Evolutionary conservation across 2,113 vertebrate species (phyloP), one percentile per base, ranked within the genome.

Genomic region (Pterocles orientalis): DNA sequence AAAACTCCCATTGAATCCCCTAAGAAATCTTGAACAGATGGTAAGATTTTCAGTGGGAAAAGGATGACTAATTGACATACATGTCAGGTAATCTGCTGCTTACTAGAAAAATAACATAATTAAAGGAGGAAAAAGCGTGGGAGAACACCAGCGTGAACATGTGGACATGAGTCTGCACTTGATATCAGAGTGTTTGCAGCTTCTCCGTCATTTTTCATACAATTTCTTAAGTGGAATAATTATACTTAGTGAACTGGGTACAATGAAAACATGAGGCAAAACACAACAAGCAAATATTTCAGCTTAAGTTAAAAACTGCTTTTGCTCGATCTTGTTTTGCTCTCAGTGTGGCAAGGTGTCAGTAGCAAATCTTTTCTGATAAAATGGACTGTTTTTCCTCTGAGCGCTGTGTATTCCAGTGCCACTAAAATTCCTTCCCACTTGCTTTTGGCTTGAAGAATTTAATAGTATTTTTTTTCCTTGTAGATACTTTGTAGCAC

Each of bases 31-130:
- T 81, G 76, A 93, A 78, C 76, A 96, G 92, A 88, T 90, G 64
- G 91, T 33, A 78, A 75, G 76, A 81, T 93, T 81, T 86, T 51
- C 56, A 94, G 53, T 78, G 65, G 50, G 54, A 91, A 94, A 89
- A 75, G 13, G 25, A 94, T 94, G 86, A 94, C 56, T 96, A 94
- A 92, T 92, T 95, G 94, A 71, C 76, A 91, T 86, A 70, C 60
- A 66, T 75, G 47, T 94, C 94, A 94, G 72, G 68, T 95, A 94
- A 88, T 86, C 86, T 96, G 36, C 86, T 91, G 25, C 92, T 90
- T 88, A 43, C 80, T 75, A 68, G 88, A 94, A 81, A 94, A 95
- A 64, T 29, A 95, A 26, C 29, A 51, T 71, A 86, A 95, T 92
- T 90, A 88, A 90, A 88, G 86, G 61, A 92, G 33, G 68, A 43